Evolutionary conservation across 1,140 invertebrate species (phyloP), one percentile per base, ranked within the genome.

Genomic region (Halesus radiatus): DNA sequence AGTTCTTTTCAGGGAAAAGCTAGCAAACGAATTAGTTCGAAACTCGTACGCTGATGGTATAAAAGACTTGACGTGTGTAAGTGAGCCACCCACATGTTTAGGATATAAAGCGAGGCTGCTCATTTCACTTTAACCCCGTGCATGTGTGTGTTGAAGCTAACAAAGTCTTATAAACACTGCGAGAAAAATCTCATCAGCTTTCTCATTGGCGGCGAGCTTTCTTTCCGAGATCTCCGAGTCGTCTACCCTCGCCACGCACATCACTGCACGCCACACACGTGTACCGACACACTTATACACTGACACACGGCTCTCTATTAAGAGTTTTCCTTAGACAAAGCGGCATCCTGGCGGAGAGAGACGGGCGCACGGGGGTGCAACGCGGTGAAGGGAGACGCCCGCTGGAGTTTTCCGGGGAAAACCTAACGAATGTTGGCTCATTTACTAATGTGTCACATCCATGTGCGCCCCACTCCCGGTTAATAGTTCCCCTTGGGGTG

Each of bases 381-480:
- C 37, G 53, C 54, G 32, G 52, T 0, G 23, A 50, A 73, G 23
- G 23, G 70, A 56, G 81, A 79, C 45, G 16, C 23, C 50, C n/a
- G n/a, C 29, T 16, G 52, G 58, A 80, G 62, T 68, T 79, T 76
- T 76, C 70, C 76, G n/a, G 37, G 81, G 58, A 80, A 78, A 80
- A 81, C 54, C 82, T 83, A 83, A 83, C 82, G 82, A 83, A 83
- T 83, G 82, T 81, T 52, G 80, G 79, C 82, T 83, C 82, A 83
- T 83, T 83, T 83, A 83, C 82, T 83, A 83, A 83, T 83, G 82
- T 83, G 82, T 83, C 82, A 83, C 82, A 81, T 81, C 79, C 82
- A 83, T 66, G 76, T 78, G 64, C 75, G 50, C 29, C 64, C 60
- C 52, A 18, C 72, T 66, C 82, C 66, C 68, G 23, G 37, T 53